These are phyloP conservation scores for Dreissena rostriformis DNA, from an alignment of 1,140 invertebrate genomes.

Conservation along the genomic window DNA sequence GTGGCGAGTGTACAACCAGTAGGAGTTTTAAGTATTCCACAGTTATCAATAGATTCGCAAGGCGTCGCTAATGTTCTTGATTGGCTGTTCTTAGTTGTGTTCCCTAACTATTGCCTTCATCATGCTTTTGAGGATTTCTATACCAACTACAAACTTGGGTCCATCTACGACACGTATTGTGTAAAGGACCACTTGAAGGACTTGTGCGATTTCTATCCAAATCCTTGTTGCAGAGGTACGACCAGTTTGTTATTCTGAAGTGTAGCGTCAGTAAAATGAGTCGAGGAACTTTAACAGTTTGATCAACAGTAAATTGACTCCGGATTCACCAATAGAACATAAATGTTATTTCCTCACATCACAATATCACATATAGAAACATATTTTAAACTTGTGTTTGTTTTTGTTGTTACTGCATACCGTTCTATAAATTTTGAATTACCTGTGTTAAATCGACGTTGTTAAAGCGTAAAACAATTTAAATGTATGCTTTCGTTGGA, in stretches of 20 bases:
- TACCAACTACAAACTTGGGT: constrained; percentile 73
- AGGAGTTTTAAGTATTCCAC: constrained; percentile 73
- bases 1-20: constrained; percentile 72
- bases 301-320: too few species aligned
- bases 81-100: constrained; percentile 79
- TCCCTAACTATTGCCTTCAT: constrained; percentile 77
- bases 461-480: too few species aligned
- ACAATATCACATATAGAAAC: too few species aligned
- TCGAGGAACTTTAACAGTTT: too few species aligned
- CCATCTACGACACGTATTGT: constrained; percentile 20
- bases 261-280: too few species aligned
- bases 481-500: too few species aligned
- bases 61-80: constrained; percentile 68
- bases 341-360: too few species aligned
- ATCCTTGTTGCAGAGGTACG: constrained; percentile 67
- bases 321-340: too few species aligned
- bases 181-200: background rate
- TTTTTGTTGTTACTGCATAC: too few species aligned
- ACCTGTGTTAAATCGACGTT: too few species aligned
- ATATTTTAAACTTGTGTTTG: too few species aligned
- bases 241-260: background rate
- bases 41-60: constrained; percentile 69
- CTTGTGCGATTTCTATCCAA: constrained; percentile 20
- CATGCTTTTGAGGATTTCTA: constrained; percentile 77
- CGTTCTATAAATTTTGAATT: too few species aligned